These are phyloP conservation scores for Gasteruption jaculator DNA, from an alignment of 2,888 invertebrate species.

Conservation along the genomic window DNA sequence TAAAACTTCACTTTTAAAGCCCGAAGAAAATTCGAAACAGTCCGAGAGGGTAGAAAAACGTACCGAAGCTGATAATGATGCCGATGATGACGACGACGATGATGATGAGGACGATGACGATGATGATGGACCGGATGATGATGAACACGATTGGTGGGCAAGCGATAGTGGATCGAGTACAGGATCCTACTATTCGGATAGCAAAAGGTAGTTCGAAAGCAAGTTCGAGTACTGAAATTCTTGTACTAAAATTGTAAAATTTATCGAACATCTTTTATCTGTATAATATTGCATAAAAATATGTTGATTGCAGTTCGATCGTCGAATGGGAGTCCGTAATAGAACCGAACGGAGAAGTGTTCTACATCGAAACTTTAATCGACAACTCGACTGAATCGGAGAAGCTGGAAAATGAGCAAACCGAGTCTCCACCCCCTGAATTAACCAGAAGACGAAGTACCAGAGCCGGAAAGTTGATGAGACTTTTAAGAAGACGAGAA, in stretches of 20 bases:
- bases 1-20: constrained; percentile 24
- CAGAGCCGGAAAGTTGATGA: constrained; percentile 53
- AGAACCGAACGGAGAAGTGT: constrained; percentile 40
- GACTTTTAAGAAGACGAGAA: constrained; percentile 54
- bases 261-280: too few species aligned
- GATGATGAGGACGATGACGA: too few species aligned
- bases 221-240: constrained; percentile 6
- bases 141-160: constrained; percentile 46
- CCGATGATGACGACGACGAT: too few species aligned
- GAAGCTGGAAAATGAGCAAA: constrained; percentile 23
- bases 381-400: constrained; percentile 26
- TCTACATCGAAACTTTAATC: constrained; percentile 42
- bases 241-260: too few species aligned
- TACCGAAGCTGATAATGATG: too few species aligned
- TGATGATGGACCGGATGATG: constrained; percentile 27
- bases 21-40: too few species aligned
- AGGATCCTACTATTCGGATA: constrained; percentile 47
- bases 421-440: constrained; percentile 34
- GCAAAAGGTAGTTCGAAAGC: constrained; percentile 36
- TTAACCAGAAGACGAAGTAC: constrained; percentile 42
- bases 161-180: constrained; percentile 47
- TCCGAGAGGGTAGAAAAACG: too few species aligned
- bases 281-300: constrained; percentile 7
- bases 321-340: constrained; percentile 47
- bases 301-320: constrained; percentile 32